These are phyloP conservation scores for Procambarus virginalis DNA, from an alignment of 1,140 invertebrate species.

Conservation along the genomic window DNA sequence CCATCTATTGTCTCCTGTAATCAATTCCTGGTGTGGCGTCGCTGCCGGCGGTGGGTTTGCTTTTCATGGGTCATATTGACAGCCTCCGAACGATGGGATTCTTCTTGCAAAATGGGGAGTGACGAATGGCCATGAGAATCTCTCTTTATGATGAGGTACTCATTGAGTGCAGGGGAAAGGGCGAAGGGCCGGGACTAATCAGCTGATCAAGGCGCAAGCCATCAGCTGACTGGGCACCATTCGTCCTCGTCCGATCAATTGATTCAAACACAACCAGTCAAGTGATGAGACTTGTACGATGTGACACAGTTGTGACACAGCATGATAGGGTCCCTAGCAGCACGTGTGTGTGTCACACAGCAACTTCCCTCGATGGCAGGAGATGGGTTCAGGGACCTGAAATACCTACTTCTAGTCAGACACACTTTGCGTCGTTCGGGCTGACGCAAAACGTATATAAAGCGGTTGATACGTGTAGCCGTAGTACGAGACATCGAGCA, in stretches of 20 bases:
- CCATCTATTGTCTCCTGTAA: conserved; percentile 31
- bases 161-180: not conserved
- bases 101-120: not conserved
- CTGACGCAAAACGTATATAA: too few species aligned
- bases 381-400: too few species aligned
- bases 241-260: conserved; percentile 14
- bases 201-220: conserved; percentile 35
- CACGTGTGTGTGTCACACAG: too few species aligned
- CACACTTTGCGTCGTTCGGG: too few species aligned
- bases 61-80: conserved; percentile 17
- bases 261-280: not conserved
- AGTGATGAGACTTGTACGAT: too few species aligned
- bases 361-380: too few species aligned
- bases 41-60: conserved; percentile 10
- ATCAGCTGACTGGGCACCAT: conserved; percentile 12
- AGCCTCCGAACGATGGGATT: conserved; percentile 5
- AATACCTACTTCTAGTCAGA: too few species aligned
- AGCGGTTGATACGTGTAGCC: too few species aligned
- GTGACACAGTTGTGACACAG: too few species aligned
- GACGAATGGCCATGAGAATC: not conserved
- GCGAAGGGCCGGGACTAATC: not conserved
- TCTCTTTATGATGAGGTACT: not conserved
- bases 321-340: too few species aligned
- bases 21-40: conserved; percentile 27
- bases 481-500: too few species aligned